A percentile compares a stretch with the other conserved stretches of the same genome.
Conservation (phyloP, 2,797 vertebrate species). For the Heteromormyrus szaboi region DNA sequence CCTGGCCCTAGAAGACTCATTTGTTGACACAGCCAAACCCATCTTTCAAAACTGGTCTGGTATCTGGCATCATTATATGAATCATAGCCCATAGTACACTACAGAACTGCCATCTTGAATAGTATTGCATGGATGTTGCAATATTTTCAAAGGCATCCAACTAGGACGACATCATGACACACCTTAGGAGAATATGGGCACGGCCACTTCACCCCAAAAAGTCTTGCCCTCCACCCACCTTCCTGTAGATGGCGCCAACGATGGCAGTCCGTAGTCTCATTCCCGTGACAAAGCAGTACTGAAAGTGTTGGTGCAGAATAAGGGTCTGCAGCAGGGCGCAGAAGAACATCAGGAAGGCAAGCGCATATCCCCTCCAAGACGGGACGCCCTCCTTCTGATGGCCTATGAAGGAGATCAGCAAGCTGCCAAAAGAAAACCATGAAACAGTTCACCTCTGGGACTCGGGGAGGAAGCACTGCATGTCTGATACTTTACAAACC, state of each 20-base stretch:
- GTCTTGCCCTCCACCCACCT: slow-evolving; percentile 61
- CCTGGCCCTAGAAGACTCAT: background rate
- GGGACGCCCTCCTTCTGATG: slow-evolving; percentile 59
- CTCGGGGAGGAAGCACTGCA: background rate
- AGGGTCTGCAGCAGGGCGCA: slow-evolving; percentile 79
- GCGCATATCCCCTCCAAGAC: slow-evolving; percentile 83
- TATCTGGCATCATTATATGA: background rate
- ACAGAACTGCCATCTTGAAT: background rate
- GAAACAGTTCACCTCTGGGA: background rate
- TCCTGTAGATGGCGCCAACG: slow-evolving; percentile 84
- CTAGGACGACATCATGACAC: background rate
- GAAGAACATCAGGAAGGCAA: slow-evolving; percentile 85
- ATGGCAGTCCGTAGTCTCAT: slow-evolving; percentile 82
- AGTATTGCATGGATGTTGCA: background rate
- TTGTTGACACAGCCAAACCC: background rate
- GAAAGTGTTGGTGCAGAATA: slow-evolving; percentile 82
- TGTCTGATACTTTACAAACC: background rate
- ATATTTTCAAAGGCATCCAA: background rate
- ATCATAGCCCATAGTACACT: background rate
- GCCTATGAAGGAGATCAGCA: slow-evolving; percentile 78
- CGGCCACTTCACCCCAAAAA: background rate
- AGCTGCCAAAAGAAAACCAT: slow-evolving; percentile 47
- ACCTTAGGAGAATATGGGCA: background rate
- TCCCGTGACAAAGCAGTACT: slow-evolving; percentile 79
- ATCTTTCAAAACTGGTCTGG: background rate